Evolutionary conservation across 2,113 vertebrate genomes (phyloP), one percentile per base, ranked within the genome.

Genomic region (Coregonus clupeaformis): DNA sequence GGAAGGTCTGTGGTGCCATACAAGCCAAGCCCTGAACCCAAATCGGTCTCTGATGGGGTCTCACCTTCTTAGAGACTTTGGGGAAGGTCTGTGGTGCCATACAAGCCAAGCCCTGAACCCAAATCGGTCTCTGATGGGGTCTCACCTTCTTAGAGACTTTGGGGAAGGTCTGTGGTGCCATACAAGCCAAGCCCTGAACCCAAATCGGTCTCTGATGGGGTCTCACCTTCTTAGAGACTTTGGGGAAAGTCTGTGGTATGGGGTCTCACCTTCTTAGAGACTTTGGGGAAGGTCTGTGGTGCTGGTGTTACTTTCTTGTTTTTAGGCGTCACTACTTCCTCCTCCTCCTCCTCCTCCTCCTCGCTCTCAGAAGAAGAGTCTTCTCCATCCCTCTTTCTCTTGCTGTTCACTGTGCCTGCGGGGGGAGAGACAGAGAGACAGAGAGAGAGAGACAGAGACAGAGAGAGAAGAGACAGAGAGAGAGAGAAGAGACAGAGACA

Each of bases 1-100:
- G 98, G 85, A 99, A 96, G 0, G 98, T n/a, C n/a, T n/a, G n/a
- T n/a, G n/a, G n/a, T n/a, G n/a, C n/a, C 12, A 60, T 0, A 2
- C n/a, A 24, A 24, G 2, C 57, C 57, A 3, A 3, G 12, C 18
- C 22, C 6, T 22, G 13, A 22, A 47, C 7, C n/a, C 14, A 5
- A n/a, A 29, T 42, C 64, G 29, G 7, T 1, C 7, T 42, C 7
- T 42, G 36, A 42, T 7, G 7, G 9, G 36, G 36, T 25, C 76
- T 75, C 90, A 98, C 97, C 93, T 93, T 96, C 77, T 91, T 89
- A 73, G 94, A 97, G 79, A 90, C 91, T 85, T 97, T 97, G 49
- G 98, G 98, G 85, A 99, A 96, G 0, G 98, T n/a, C n/a, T n/a
- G n/a, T n/a, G n/a, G n/a, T n/a, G n/a, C n/a, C 12, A 60, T 0